phyloP scores from a whole-genome alignment of 2,888 invertebrate species.

The Heliconius ethilla region DNA sequence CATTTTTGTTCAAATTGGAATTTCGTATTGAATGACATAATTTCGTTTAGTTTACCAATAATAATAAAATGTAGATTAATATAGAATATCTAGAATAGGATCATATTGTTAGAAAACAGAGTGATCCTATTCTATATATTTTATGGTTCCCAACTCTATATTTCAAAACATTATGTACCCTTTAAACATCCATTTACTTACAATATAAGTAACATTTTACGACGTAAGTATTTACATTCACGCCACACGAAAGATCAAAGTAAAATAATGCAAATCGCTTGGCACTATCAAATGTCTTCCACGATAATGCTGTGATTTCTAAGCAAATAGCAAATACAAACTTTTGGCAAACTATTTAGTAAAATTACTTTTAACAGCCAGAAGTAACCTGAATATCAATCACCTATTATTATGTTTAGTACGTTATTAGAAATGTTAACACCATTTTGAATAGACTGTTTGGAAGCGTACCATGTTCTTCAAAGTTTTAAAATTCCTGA shows the following conservation, averaged over 20 bases:
- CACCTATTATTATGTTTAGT: conserved; percentile 14
- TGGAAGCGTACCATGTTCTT: too few species aligned
- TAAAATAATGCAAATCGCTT: conserved; percentile 28
- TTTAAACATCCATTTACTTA: neutral
- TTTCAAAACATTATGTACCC: neutral
- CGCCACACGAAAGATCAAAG: conserved; percentile 24
- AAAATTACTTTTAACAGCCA: conserved; percentile 5
- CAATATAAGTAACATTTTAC: neutral
- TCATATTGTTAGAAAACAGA: too few species aligned
- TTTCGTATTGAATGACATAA: neutral
- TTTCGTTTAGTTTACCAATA: neutral
- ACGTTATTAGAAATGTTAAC: conserved; percentile 17
- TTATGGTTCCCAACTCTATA: neutral
- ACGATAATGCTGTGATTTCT: conserved; percentile 31
- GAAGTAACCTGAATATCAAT: conserved; percentile 28
- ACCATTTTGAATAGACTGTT: too few species aligned
- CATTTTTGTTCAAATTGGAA: neutral
- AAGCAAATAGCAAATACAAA: conserved; percentile 24
- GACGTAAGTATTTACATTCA: conserved; percentile 6
- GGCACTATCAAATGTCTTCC: conserved; percentile 20
- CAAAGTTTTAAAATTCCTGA: neutral
- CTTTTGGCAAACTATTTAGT: conserved; percentile 33
- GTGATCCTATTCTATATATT: too few species aligned
- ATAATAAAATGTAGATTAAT: neutral
- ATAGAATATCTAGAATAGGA: neutral